Conservation (phyloP, 2,113 vertebrate species). For the Lucifuga dentata region DNA sequence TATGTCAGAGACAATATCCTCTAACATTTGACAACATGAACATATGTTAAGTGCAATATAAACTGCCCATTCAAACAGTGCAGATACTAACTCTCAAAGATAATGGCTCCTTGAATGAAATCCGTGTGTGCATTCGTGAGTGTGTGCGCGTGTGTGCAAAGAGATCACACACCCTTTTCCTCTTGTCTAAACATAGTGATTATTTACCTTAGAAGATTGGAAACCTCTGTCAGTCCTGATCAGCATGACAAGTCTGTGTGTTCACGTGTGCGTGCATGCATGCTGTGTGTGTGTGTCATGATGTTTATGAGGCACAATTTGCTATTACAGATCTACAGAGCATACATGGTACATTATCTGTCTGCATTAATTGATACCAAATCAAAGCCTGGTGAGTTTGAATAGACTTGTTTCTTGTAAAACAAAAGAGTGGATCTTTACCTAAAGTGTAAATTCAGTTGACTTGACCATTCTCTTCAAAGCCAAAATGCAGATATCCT, state of each 20-base stretch:
- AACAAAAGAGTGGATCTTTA: no score
- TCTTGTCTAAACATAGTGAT: constrained; percentile 39
- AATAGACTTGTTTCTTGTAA: neutral
- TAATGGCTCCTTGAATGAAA: no score
- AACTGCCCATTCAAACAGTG: no score
- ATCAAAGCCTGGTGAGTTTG: neutral
- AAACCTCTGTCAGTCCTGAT: constrained; percentile 19
- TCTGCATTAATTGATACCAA: neutral
- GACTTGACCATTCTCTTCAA: neutral
- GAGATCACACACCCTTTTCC: constrained; percentile 16
- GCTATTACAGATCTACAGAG: neutral
- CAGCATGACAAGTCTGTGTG: neutral
- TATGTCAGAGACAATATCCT: no score
- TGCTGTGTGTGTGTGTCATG: neutral
- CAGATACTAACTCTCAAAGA: no score
- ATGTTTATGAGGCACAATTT: neutral
- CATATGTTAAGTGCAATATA: no score
- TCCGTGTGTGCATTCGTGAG: no score
- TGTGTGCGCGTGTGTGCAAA: neutral
- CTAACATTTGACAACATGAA: no score
- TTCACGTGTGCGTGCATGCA: neutral
- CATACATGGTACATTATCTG: no score
- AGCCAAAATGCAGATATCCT: neutral
- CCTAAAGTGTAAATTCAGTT: no score
- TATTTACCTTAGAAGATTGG: constrained; percentile 60